A percentile compares a stretch with the other conserved stretches of the same genome.
These are phyloP conservation scores for Rhodophaea formosa DNA, from an alignment of 2,888 invertebrate species.

Conservation along the genomic window DNA sequence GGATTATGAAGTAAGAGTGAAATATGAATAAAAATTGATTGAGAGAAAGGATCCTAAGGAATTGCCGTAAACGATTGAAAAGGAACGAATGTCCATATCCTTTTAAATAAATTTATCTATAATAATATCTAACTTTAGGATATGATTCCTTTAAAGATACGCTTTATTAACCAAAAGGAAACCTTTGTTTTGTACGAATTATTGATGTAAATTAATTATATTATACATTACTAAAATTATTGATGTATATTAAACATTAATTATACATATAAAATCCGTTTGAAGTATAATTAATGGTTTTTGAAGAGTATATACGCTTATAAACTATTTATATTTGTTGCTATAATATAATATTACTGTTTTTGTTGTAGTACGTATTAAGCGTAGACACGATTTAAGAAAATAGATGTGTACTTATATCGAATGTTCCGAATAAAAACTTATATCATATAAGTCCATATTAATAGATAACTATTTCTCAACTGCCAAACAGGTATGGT, in stretches of 20 bases:
- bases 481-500: conserved; percentile 29
- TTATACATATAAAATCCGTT: conserved; percentile 29
- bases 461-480: conserved; percentile 5
- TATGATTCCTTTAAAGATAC: conserved; percentile 50
- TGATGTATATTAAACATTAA: conserved; percentile 32
- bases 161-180: conserved; percentile 48
- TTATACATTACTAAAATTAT: conserved; percentile 29
- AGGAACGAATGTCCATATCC: conserved; percentile 53
- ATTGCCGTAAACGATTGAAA: conserved; percentile 28
- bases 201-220: conserved; percentile 31
- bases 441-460: conserved; percentile 7
- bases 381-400: conserved; percentile 22
- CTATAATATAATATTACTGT: conserved; percentile 21
- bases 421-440: conserved; percentile 20
- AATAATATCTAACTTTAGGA: conserved; percentile 28
- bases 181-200: conserved; percentile 49
- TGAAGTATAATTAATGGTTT: conserved; percentile 23
- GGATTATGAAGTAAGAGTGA: conserved; percentile 11
- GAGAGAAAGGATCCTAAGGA: conserved; percentile 19
- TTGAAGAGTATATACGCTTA: conserved; percentile 28
- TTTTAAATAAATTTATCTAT: conserved; percentile 34
- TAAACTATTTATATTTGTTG: conserved; percentile 25
- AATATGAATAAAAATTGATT: not conserved
- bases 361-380: conserved; percentile 23
- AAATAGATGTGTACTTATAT: conserved; percentile 20